Base-by-base conservation (phyloP, 2,797 vertebrate species). In the Melanotaenia maccullochi region DNA sequence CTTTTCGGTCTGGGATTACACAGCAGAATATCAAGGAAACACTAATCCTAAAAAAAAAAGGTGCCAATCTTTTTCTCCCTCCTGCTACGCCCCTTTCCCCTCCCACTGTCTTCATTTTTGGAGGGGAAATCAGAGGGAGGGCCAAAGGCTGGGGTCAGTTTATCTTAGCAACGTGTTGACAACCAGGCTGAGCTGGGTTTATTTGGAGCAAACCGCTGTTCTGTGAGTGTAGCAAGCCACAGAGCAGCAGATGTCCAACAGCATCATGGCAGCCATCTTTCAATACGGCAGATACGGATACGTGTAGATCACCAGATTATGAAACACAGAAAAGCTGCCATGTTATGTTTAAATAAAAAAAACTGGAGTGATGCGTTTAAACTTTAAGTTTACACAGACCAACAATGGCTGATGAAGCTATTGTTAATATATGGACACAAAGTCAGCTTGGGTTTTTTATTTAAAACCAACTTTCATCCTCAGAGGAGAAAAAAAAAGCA, bases 1-100 rank as follows among this genome's bases (percentile, higher is more conserved):
- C 81, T 55, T 84, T 85, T 83, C 24, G 65, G 42, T 58, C 70
- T 55, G 73, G 90, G 93, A 94, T 94, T 93, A 94, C 88, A 51
- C 68, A 73, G 81, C 85, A 87, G 90, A 93, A 91, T 87, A 92
- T 92, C 87, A 91, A 90, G 87, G 84, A 88, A 85, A 91, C 89
- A 83, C 90, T 94, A 93, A 95, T 94, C 94, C 92, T 81, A 81
- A 92, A 52, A 24, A 51, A 51, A 25, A 90, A 92, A 92, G 85
- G 83, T 91, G 89, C 73, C 90, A 89, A 90, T 93, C 89, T 79
- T 73, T 76, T 58, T 76, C 25, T 67, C 66, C 66, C 69, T 67
- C 49, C 73, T 47, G 67, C 81, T 20, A 75, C 70, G 47, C 86
- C 86, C 79, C 76, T 35, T 74, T 78, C 74, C 57, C 75, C 72